phyloP scores from a whole-genome alignment of 2,888 invertebrate genomes.

The Drosophila antonietae region DNA sequence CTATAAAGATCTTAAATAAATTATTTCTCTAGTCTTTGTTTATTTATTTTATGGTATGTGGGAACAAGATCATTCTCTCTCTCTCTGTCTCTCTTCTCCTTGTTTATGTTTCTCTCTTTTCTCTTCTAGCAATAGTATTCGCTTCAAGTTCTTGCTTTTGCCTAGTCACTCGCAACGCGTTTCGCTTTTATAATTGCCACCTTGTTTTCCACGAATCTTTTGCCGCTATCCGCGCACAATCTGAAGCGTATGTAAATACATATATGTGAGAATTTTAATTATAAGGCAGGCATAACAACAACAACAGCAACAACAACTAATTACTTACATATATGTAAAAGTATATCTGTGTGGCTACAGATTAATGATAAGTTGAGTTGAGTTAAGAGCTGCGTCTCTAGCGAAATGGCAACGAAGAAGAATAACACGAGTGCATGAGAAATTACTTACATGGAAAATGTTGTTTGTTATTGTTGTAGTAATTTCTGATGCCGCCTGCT shows the following conservation, averaged over 20 bases:
- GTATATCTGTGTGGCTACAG: conserved; percentile 40
- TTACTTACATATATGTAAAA: conserved; percentile 46
- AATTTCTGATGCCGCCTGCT: conserved; percentile 40
- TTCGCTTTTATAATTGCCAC: conserved; percentile 73
- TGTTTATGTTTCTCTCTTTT: background rate
- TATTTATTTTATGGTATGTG: conserved; percentile 47
- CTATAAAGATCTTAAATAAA: conserved; percentile 24
- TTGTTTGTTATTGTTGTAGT: conserved; percentile 29
- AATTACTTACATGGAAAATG: conserved; percentile 73
- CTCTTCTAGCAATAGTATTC: conserved; percentile 10
- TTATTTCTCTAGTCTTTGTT: conserved; percentile 49
- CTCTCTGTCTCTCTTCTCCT: conserved; percentile 1
- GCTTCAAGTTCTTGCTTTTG: conserved; percentile 32
- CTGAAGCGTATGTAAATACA: conserved; percentile 63
- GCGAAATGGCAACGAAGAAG: conserved; percentile 35
- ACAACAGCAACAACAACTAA: conserved; percentile 24
- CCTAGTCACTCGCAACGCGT: conserved; percentile 36
- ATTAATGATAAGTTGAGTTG: conserved; percentile 72
- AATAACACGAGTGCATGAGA: conserved; percentile 65
- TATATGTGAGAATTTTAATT: conserved; percentile 71
- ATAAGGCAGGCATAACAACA: conserved; percentile 27
- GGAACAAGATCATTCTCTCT: conserved; percentile 34
- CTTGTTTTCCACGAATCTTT: conserved; percentile 72
- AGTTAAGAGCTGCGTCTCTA: conserved; percentile 27
- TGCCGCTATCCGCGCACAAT: conserved; percentile 52